Percentiles rank a stretch among this genome's conserved stretches.
These are phyloP conservation scores for Caenorhabditis imperialis DNA, from an alignment of 2,888 invertebrate genomes.

Conservation along the genomic window DNA sequence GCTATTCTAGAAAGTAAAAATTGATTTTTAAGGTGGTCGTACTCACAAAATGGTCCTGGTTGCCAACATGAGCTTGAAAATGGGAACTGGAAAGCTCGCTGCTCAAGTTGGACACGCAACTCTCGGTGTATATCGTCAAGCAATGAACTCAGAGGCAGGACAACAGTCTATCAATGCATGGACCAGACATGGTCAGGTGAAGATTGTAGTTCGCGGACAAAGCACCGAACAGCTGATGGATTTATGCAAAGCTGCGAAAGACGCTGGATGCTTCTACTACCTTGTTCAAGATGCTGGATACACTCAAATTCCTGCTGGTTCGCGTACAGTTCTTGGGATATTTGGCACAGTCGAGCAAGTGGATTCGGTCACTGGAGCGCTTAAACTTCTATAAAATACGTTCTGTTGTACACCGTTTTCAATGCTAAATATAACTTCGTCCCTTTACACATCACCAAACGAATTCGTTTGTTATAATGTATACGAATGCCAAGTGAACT, in stretches of 20 bases:
- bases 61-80: constrained; percentile 82
- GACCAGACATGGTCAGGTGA: constrained; percentile 61
- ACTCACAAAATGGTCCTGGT: constrained; percentile 83
- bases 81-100: constrained; percentile 83
- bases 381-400: constrained; percentile 79
- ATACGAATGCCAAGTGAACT: too few relatives aligned
- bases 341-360: constrained; percentile 79
- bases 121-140: constrained; percentile 81
- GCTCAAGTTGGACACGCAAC: constrained; percentile 83
- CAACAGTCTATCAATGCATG: constrained; percentile 54
- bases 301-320: constrained; percentile 81
- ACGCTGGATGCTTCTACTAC: constrained; percentile 79
- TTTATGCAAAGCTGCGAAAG: constrained; percentile 79
- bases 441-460: too few relatives aligned
- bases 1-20: constrained; percentile 8
- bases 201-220: constrained; percentile 78
- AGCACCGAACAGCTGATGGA: constrained; percentile 79
- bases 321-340: constrained; percentile 80
- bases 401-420: too few relatives aligned
- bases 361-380: constrained; percentile 79
- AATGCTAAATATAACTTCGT: too few relatives aligned
- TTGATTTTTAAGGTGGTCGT: constrained; percentile 49
- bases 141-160: constrained; percentile 58
- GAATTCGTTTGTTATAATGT: too few relatives aligned
- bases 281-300: constrained; percentile 81